These are phyloP conservation scores for Centruroides sculpturatus DNA, from an alignment of 1,140 invertebrate species.

Conservation along the genomic window DNA sequence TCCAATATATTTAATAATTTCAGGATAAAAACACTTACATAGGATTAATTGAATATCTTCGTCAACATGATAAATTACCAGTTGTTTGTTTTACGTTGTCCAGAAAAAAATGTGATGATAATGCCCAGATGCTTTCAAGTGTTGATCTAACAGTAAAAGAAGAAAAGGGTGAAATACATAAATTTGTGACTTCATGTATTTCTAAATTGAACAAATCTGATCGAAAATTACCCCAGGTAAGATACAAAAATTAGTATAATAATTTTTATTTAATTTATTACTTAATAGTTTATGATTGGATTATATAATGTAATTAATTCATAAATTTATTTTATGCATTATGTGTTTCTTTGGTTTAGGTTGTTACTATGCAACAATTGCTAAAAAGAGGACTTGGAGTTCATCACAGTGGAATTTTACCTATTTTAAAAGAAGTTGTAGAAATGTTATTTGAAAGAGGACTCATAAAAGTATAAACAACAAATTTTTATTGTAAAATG, in stretches of 20 bases:
- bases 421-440: conserved; percentile 93
- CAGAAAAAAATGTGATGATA: conserved; percentile 69
- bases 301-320: no score
- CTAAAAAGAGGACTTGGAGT: conserved; percentile 82
- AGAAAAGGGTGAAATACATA: conserved; percentile 67
- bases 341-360: conserved; percentile 24
- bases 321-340: no score
- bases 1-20: background rate
- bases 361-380: conserved; percentile 54
- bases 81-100: conserved; percentile 91
- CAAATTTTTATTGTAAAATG: background rate
- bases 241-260: background rate
- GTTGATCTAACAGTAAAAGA: conserved; percentile 64
- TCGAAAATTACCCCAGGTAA: conserved; percentile 72
- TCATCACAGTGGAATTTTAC: conserved; percentile 94
- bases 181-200: conserved; percentile 71
- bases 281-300: background rate
- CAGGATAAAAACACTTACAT: conserved; percentile 3
- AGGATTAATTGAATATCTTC: conserved; percentile 11
- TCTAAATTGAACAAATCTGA: conserved; percentile 71
- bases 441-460: conserved; percentile 91
- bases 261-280: background rate
- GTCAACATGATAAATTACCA: conserved; percentile 73
- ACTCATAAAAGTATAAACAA: conserved; percentile 56
- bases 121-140: conserved; percentile 44